Evolutionary conservation across 1,140 invertebrate species (phyloP), one percentile per base, ranked within the genome.

Genomic region (Caerostris darwini): DNA sequence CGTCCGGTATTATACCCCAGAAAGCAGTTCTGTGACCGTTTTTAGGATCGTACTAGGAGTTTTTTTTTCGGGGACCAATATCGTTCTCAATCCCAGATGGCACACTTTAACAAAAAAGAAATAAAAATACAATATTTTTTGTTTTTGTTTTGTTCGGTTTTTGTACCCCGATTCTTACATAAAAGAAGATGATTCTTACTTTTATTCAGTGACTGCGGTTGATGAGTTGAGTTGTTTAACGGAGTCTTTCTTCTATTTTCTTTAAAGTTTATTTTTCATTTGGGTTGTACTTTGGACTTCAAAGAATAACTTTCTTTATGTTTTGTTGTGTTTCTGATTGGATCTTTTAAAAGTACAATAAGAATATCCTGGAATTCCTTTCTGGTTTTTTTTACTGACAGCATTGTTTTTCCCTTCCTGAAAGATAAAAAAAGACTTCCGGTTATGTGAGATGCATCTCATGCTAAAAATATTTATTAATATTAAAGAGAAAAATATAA

Each of bases 171-270:
- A 71, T 56, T 90, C 54, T 69, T 77, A 69, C 53, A 77, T 77
- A 71, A 59, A 87, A 77, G 64, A 90, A 90, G 88, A 71, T 77
- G 67, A 90, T 71, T 54, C 67, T 59, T 88, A 61, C 61, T 88
- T 67, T 88, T 19, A 53, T 67, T 54, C 86, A 7, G 59, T 50
- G 19, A 87, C 58, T 87, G 59, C 5, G 34, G 34, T 34, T 87
- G 88, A 90, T 90, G 64, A 90, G 67, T 90, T 90, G 67, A 90
- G 67, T 90, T 90, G 88, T 90, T 90, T 90, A 50, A 8, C 3
- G 53, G 53, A 90, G 34, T 64, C 56, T 19, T 88, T 53, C 53
- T 88, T 88, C 86, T 59, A 88, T 90, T 90, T 90, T 50, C 54
- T 12, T 71, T 71, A 5, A 56, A 3, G 88, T 71, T 77, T 77